Percentiles rank a stretch among this genome's conserved stretches.
Conservation (phyloP, 2,888 invertebrate genomes). For the Auanema sp. region DNA sequence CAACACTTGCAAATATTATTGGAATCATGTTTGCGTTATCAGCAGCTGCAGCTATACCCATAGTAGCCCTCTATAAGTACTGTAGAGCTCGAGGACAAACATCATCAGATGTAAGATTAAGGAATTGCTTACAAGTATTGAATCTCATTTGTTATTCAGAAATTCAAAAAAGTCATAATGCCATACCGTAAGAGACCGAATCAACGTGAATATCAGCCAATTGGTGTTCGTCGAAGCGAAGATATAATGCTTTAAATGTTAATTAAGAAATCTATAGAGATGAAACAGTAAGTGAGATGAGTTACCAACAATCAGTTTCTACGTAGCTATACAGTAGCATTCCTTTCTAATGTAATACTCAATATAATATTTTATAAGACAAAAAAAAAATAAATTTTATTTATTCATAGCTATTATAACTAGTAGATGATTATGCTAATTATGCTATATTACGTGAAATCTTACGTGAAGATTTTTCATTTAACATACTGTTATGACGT, state of each 20-base stretch:
- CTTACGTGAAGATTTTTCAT: no score
- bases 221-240: constrained; percentile 22
- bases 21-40: constrained; percentile 59
- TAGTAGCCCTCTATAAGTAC: constrained; percentile 75
- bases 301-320: no score
- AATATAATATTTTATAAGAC: no score
- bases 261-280: no score
- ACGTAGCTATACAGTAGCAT: no score
- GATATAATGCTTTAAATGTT: constrained; percentile 20
- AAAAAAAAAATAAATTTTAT: no score
- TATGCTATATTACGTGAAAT: no score
- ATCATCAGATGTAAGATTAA: constrained; percentile 46
- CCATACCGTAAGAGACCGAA: constrained; percentile 47
- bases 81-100: constrained; percentile 70
- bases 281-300: no score
- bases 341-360: no score
- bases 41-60: constrained; percentile 66
- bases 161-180: constrained; percentile 43
- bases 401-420: no score
- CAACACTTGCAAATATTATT: constrained; percentile 66
- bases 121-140: background rate
- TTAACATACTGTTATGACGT: no score
- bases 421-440: no score
- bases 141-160: constrained; percentile 33
- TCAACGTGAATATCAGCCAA: constrained; percentile 42